These are phyloP conservation scores for Coreius guichenoti DNA, from an alignment of 2,797 vertebrate genomes.

Conservation along the genomic window DNA sequence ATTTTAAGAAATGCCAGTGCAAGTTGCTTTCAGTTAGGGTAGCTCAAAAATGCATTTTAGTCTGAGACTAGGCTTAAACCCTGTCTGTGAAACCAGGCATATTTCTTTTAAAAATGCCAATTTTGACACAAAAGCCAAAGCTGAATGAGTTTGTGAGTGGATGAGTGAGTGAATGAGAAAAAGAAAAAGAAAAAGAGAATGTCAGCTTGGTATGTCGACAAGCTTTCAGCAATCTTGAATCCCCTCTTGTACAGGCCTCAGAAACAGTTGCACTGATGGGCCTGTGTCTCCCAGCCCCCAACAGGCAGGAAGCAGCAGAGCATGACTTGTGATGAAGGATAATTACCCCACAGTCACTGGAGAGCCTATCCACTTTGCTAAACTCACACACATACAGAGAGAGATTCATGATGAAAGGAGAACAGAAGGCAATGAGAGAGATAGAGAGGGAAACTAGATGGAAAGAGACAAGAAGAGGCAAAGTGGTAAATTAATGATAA, in stretches of 20 bases:
- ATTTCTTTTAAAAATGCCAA: not conserved
- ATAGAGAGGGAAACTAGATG: slow-evolving; percentile 18
- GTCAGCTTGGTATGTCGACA: not conserved
- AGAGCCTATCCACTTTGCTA: slow-evolving; percentile 36
- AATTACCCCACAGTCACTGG: slow-evolving; percentile 46
- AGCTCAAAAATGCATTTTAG: too few species aligned
- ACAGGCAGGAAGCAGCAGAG: slow-evolving; percentile 32
- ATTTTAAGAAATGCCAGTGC: too few species aligned
- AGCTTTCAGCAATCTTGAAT: slow-evolving; percentile 3
- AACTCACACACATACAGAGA: not conserved
- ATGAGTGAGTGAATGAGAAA: slow-evolving; percentile 14
- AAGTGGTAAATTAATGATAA: slow-evolving; percentile 34
- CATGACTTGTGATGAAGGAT: slow-evolving; percentile 49
- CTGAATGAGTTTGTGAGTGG: slow-evolving; percentile 6
- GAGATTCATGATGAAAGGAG: slow-evolving; percentile 23
- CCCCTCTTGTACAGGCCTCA: not conserved
- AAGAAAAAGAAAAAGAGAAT: not conserved
- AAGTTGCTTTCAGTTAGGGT: too few species aligned
- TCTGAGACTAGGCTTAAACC: too few species aligned
- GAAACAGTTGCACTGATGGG: slow-evolving; percentile 34
- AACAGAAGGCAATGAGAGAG: slow-evolving; percentile 19
- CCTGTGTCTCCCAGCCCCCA: slow-evolving; percentile 23
- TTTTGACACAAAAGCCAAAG: not conserved
- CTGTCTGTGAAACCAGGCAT: too few species aligned
- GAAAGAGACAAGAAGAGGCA: not conserved